These are phyloP conservation scores for Phalera bucephala DNA, from an alignment of 2,888 invertebrate genomes.

Conservation along the genomic window DNA sequence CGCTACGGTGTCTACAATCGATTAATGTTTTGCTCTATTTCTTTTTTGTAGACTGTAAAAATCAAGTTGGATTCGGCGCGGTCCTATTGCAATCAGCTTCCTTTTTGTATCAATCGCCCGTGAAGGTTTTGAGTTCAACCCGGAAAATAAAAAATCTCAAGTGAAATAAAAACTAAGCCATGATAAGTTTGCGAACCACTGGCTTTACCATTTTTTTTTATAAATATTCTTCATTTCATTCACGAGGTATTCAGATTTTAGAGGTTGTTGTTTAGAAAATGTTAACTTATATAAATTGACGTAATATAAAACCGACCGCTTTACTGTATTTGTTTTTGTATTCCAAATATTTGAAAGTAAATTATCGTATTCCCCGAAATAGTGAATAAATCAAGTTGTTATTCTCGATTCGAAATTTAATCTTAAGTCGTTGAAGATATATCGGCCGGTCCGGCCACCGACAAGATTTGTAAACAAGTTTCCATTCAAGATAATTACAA, in stretches of 20 bases:
- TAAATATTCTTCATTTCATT: slow-evolving; percentile 11
- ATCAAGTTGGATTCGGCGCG: slow-evolving; percentile 35
- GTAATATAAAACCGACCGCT: background rate
- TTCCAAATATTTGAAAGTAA: slow-evolving; percentile 16
- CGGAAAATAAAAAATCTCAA: slow-evolving; percentile 33
- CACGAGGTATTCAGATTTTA: slow-evolving; percentile 7
- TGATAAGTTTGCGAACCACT: slow-evolving; percentile 14
- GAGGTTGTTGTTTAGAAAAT: slow-evolving; percentile 8
- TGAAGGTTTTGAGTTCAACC: slow-evolving; percentile 42
- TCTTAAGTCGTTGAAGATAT: slow-evolving; percentile 28
- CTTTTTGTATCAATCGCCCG: slow-evolving; percentile 38
- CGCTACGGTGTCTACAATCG: slow-evolving; percentile 35
- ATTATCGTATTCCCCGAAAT: slow-evolving; percentile 20
- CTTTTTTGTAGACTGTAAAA: slow-evolving; percentile 32
- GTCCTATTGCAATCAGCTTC: slow-evolving; percentile 35
- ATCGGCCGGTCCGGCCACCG: slow-evolving; percentile 30
- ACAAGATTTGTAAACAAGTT: slow-evolving; percentile 45
- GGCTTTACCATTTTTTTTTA: slow-evolving; percentile 12
- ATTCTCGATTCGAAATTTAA: slow-evolving; percentile 23
- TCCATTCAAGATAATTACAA: slow-evolving; percentile 49
- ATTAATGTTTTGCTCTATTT: slow-evolving; percentile 41
- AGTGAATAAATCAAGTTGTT: slow-evolving; percentile 28
- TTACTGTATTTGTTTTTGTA: slow-evolving; percentile 8
- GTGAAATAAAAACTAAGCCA: slow-evolving; percentile 13
- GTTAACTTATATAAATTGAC: slow-evolving; percentile 3